Evolutionary conservation across 2,113 vertebrate genomes (phyloP), one percentile per base, ranked within the genome.

Genomic region (Pelodiscus sinensis): DNA sequence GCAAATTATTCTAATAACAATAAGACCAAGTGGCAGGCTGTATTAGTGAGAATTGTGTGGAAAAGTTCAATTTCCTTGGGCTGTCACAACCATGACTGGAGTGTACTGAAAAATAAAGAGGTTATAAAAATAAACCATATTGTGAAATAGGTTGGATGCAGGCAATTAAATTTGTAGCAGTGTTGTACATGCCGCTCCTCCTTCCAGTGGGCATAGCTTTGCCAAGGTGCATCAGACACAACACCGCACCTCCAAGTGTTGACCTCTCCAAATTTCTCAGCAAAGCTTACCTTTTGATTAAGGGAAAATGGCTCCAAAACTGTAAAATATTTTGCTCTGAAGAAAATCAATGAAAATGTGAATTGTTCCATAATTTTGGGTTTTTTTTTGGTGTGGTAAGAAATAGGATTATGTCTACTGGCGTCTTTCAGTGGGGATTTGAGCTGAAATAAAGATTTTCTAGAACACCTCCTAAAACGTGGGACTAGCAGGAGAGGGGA

Each of bases 1-100:
- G 98, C 98, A 99, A 99, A 99, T 99, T 99, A 99, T 98, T 99
- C 98, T 98, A 98, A 98, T 99, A 99, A 99, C 99, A 98, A 99
- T 99, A 98, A 98, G 98, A 98, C 98, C 97, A 98, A 99, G 98
- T 98, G 98, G 98, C 97, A 97, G 98, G 98, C 97, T 97, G 98
- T 98, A 98, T 98, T 97, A 98, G 97, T 96, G 98, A 98, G 98
- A 98, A 98, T 98, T 97, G 98, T 98, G 97, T 97, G 97, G 98
- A 98, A 98, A 96, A 98, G 98, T 98, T 98, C 98, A 98, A 93
- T 98, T 99, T 99, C 98, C 98, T 98, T 98, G 97, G 97, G 98
- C 98, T 98, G 98, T 97, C 97, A 97, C 97, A 98, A 97, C 97
- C 4, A 1, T 68, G 89, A 92, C 68, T 94, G 93, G 85, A 94